phyloP scores from a whole-genome alignment of 2,888 invertebrate species.

The Nezara viridula region DNA sequence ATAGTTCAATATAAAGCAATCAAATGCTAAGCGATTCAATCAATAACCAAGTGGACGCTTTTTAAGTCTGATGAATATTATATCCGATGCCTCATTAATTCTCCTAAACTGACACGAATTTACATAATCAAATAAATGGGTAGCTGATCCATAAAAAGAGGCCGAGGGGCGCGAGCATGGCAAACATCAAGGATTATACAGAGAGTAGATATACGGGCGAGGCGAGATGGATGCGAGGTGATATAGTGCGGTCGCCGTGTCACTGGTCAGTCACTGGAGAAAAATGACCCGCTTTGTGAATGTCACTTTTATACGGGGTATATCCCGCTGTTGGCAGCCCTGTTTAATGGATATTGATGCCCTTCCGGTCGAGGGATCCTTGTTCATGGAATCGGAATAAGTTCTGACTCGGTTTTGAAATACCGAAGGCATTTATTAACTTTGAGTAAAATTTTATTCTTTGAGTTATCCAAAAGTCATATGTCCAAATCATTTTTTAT shows the following conservation, averaged over 20 bases:
- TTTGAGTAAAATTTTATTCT: background rate
- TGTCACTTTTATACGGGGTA: conserved; percentile 29
- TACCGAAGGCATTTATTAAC: background rate
- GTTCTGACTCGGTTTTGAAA: background rate
- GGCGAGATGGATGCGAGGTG: background rate
- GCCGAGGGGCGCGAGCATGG: background rate
- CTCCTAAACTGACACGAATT: conserved; percentile 12
- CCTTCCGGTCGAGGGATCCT: background rate
- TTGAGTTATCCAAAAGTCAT: too few species aligned
- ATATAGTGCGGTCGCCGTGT: conserved; percentile 1
- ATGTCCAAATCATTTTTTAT: too few species aligned
- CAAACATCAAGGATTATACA: background rate
- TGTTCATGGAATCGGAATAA: conserved; percentile 24
- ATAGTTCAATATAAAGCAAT: too few species aligned
- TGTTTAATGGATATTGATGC: conserved; percentile 34
- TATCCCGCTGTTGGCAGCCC: conserved; percentile 21
- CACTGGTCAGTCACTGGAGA: conserved; percentile 28
- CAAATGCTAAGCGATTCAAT: background rate
- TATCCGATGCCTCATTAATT: background rate
- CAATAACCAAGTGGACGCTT: too few species aligned
- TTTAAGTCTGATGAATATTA: background rate
- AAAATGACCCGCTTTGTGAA: conserved; percentile 34
- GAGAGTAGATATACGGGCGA: background rate
- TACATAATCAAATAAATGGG: conserved; percentile 31
- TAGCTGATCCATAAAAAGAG: conserved; percentile 21